Evolutionary conservation across 2,113 vertebrate genomes (phyloP).

Genomic region (Platycercus adscitus): DNA sequence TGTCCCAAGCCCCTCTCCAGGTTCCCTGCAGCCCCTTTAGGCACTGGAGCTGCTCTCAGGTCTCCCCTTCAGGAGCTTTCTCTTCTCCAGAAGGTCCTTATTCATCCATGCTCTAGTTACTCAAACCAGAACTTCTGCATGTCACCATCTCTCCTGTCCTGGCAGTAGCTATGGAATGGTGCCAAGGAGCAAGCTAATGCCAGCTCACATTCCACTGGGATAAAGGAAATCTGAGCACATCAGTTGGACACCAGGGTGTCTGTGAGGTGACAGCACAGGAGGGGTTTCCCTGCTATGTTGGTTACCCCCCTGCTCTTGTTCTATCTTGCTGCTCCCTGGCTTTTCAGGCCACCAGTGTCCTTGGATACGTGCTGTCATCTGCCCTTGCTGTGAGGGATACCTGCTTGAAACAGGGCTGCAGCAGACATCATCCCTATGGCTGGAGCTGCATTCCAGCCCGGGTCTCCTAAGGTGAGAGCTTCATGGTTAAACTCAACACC

Average conservation of each 20-base stretch:
- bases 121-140: neutral
- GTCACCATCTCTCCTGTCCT: neutral
- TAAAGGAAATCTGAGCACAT: neutral
- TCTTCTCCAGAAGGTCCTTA: neutral
- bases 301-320: neutral
- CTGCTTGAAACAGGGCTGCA: neutral
- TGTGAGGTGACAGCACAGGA: accelerated
- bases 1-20: no score
- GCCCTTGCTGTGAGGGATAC: neutral
- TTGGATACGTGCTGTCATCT: neutral
- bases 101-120: neutral
- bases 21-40: no score
- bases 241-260: neutral
- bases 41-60: no score
- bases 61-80: neutral
- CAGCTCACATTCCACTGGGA: neutral
- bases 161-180: neutral
- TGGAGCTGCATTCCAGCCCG: neutral
- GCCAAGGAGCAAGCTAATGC: neutral
- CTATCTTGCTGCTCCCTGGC: neutral
- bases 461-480: accelerated
- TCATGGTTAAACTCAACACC: neutral
- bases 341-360: neutral
- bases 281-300: neutral
- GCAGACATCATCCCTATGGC: neutral